Base-by-base conservation (phyloP, 2,888 invertebrate species). In the Scaptodrosophila latifasciaeformis region DNA sequence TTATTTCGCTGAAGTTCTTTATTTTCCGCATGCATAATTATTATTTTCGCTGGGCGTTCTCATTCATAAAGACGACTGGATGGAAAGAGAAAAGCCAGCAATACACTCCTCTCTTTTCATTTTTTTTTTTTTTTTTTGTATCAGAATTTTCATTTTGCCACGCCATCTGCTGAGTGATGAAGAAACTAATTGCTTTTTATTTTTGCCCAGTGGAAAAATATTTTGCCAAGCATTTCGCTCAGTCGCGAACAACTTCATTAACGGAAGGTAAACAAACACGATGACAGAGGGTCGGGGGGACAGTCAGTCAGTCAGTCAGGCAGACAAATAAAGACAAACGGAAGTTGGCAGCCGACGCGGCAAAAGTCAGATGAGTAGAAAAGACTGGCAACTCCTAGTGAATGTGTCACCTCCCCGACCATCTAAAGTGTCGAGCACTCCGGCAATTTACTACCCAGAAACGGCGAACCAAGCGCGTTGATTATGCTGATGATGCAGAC, bases 111-210 rank as follows among this genome's bases (percentile, higher is more conserved):
- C 42, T 35, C 30, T 40, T 42, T 48, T 39, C 24, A 31, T 46
- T 24, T 12, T n/a, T 19, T 52, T 44, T 31, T 35, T 35, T 2
- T 13, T 34, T 18, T 47, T 55, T 29, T 31, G 15, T 34, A 34
- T 56, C 66, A 65, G 65, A 66, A 66, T 72, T 65, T 70, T 62
- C 74, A 67, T 67, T 71, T 69, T 62, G 62, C 67, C 62, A 51
- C 61, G 72, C 75, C 79, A 80, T 72, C 80, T 81, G 80, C 67
- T 81, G 81, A 80, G 77, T 75, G 75, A 69, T 79, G 79, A 81
- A 67, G 77, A 72, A 77, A 80, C 81, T 80, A 80, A 80, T 80
- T 80, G 81, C 80, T 80, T 80, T 76, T 76, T 74, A 70, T 78
- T 67, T 76, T 49, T 56, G 37, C 12, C 24, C 40, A 51, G 50